These are phyloP conservation scores for Agelastica alni DNA, from an alignment of 2,888 invertebrate genomes.

Conservation along the genomic window DNA sequence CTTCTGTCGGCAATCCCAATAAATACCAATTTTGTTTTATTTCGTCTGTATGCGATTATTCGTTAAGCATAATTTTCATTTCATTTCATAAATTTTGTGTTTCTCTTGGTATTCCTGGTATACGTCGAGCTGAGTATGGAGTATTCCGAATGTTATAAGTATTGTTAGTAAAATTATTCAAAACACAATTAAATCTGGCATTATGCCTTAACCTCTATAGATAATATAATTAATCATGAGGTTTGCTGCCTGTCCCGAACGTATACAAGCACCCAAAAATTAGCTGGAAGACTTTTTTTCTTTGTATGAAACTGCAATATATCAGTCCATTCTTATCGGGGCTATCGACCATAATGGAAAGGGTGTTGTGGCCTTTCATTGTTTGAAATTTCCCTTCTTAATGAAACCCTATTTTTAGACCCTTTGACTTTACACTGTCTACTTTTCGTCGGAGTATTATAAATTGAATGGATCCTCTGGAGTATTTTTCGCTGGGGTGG, in stretches of 20 bases:
- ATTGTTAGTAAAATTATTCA: too few relatives aligned
- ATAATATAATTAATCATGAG: slow-evolving; percentile 24
- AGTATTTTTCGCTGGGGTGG: background rate
- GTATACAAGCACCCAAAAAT: slow-evolving; percentile 31
- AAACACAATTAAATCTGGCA: slow-evolving; percentile 17
- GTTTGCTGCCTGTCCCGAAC: slow-evolving; percentile 16
- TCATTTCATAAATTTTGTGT: too few relatives aligned
- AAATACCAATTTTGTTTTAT: too few relatives aligned
- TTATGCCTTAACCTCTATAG: slow-evolving; percentile 9
- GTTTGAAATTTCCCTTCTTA: slow-evolving; percentile 26
- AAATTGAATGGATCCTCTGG: slow-evolving; percentile 16
- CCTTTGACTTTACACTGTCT: slow-evolving; percentile 22
- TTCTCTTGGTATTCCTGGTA: too few relatives aligned
- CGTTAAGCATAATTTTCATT: too few relatives aligned
- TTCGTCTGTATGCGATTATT: too few relatives aligned
- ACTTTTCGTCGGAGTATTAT: slow-evolving; percentile 16
- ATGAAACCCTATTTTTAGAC: slow-evolving; percentile 27
- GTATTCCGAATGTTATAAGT: too few relatives aligned
- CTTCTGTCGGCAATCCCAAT: too few relatives aligned
- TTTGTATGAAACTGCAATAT: slow-evolving; percentile 31
- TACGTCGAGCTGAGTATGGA: too few relatives aligned
- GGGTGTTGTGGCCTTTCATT: slow-evolving; percentile 27
- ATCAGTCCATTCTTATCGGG: slow-evolving; percentile 31
- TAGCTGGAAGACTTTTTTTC: slow-evolving; percentile 28
- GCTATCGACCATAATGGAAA: slow-evolving; percentile 28